Evolutionary conservation across 2,797 vertebrate species (phyloP).

Genomic region (Gallinago solitaria): DNA sequence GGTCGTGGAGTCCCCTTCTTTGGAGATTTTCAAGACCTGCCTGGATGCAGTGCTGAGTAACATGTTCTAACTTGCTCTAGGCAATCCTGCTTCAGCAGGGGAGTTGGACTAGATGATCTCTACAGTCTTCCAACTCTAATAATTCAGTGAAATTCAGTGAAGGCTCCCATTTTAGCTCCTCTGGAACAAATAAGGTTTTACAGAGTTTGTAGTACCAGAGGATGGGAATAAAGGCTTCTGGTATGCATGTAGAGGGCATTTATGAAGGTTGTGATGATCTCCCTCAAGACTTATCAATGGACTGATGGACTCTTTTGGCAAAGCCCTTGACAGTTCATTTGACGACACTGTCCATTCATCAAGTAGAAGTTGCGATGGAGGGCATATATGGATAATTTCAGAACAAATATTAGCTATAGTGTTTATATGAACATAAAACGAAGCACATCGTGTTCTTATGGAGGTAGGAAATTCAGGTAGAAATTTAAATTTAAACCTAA

Average conservation of each 20-base stretch:
- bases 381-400: neutral
- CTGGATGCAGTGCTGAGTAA: too few relatives aligned
- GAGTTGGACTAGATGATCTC: too few relatives aligned
- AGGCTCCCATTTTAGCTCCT: neutral
- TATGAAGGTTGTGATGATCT: neutral
- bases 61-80: too few relatives aligned
- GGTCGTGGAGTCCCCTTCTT: too few relatives aligned
- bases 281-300: neutral
- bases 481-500: neutral
- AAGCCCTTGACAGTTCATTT: neutral
- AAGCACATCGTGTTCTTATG: neutral
- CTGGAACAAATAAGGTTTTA: neutral
- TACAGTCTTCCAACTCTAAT: too few relatives aligned
- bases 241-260: neutral
- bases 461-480: neutral
- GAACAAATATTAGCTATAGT: neutral
- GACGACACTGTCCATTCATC: neutral
- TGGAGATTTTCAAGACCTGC: too few relatives aligned
- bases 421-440: neutral
- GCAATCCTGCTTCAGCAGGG: too few relatives aligned
- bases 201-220: neutral
- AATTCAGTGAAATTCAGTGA: too few relatives aligned
- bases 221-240: neutral
- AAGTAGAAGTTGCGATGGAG: neutral
- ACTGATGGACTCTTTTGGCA: neutral